phyloP scores from a whole-genome alignment of 2,113 vertebrate species.

The Dascyllus trimaculatus region DNA sequence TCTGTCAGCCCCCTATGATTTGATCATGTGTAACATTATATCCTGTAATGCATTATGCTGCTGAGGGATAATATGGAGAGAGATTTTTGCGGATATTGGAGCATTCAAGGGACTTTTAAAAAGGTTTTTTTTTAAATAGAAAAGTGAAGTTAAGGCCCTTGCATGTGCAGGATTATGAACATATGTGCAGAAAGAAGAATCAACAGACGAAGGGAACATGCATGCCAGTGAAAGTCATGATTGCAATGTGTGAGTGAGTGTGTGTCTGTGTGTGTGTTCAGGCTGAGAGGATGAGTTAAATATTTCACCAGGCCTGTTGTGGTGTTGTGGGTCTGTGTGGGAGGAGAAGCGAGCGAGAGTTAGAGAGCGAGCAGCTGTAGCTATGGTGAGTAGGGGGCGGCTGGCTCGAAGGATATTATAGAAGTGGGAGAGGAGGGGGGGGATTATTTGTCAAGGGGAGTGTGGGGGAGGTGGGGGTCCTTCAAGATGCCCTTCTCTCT shows the following conservation, averaged over 20 bases:
- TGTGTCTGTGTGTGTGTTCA: conserved; percentile 19
- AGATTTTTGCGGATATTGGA: conserved; percentile 5
- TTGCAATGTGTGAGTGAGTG: neutral
- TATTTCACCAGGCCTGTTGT: conserved; percentile 59
- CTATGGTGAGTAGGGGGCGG: conserved; percentile 77
- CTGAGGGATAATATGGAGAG: conserved; percentile 37
- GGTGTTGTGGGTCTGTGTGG: conserved; percentile 70
- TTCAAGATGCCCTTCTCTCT: conserved; percentile 85
- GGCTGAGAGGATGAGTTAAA: conserved; percentile 66
- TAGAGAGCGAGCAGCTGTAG: conserved; percentile 74
- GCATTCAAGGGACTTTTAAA: neutral
- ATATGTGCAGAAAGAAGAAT: neutral
- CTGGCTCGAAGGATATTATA: conserved; percentile 72
- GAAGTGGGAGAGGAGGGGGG: conserved; percentile 63
- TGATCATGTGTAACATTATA: conserved; percentile 80
- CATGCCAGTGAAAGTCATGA: neutral
- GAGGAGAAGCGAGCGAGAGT: conserved; percentile 69
- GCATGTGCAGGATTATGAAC: too few relatives aligned
- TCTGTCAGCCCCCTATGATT: conserved; percentile 61
- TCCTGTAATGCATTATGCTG: conserved; percentile 52
- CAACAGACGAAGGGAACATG: too few relatives aligned
- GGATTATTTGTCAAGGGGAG: conserved; percentile 69
- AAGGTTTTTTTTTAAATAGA: neutral
- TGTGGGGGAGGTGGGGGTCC: conserved; percentile 73
- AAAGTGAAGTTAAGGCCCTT: neutral